Evolutionary conservation across 2,888 invertebrate species (phyloP), one percentile per base, ranked within the genome.

Genomic region (Conops quadrifasciatus): DNA sequence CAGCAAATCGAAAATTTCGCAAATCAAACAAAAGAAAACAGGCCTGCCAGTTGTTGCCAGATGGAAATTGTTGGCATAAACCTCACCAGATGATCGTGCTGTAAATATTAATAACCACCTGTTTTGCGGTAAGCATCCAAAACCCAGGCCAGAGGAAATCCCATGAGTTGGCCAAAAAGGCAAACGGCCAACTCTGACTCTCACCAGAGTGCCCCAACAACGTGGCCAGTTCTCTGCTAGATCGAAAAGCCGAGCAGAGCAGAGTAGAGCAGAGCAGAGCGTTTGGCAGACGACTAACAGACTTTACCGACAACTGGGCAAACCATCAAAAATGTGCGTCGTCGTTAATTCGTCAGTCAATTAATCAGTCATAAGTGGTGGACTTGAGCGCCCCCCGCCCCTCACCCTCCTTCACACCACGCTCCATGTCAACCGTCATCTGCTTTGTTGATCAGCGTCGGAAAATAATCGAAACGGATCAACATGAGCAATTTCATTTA

Each of bases 241-340:
- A 36, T 36, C 36, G 36, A 65, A 65, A 36, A 43, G 21, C 56
- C 15, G 26, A 56, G 15, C 45, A 49, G 49, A 11, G 13, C 49
- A 3, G 24, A 49, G 24, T 28, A 15, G 21, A 26, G n/a, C 30
- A 53, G 51, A 65, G n/a, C 64, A 49, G 28, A 49, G 28, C 7
- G 64, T 4, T 36, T 24, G 68, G 60, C 60, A 51, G 62, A 62
- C 62, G 62, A 16, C 28, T n/a, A 26, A 3, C 45, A 36, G 9
- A 9, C 36, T 36, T 36, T 9, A 67, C 21, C 36, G 66, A 24
- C 26, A 68, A 79, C 78, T 81, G 78, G 81, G 81, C 81, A 81
- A 75, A 75, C 79, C 80, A 77, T 81, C 81, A 80, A 80, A 79
- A 79, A 76, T 78, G 77, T 80, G 79, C 79, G 79, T 79, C 78